Evolutionary conservation across 2,113 vertebrate genomes (phyloP).

Genomic region (Tricholaema leucomelas): DNA sequence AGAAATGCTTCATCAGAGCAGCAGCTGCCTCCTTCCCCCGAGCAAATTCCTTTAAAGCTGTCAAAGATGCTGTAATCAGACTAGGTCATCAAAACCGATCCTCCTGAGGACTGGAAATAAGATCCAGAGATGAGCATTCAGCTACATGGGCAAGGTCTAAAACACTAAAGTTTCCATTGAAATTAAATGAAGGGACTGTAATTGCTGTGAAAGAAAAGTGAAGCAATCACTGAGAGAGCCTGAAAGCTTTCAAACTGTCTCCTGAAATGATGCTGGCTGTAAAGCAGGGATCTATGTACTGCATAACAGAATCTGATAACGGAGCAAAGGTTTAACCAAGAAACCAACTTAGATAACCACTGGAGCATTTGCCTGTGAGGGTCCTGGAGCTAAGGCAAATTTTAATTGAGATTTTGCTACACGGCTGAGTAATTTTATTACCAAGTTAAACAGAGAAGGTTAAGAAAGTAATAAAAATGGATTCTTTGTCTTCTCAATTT

Average conservation of each 20-base stretch:
- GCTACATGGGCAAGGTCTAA: constrained; percentile 59
- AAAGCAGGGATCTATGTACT: constrained; percentile 17
- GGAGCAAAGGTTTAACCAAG: constrained; percentile 11
- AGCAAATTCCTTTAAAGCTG: constrained; percentile 81
- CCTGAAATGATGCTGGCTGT: not conserved
- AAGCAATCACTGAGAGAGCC: constrained; percentile 38
- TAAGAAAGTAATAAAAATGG: constrained; percentile 47
- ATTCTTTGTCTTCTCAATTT: constrained; percentile 8
- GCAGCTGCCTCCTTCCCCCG: constrained; percentile 75
- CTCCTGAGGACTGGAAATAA: constrained; percentile 70
- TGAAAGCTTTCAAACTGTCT: constrained; percentile 4
- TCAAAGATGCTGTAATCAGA: constrained; percentile 80
- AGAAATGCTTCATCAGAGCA: constrained; percentile 77
- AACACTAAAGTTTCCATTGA: constrained; percentile 69
- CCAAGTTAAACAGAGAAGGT: constrained; percentile 33
- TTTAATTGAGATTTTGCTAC: constrained; percentile 31
- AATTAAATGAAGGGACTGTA: constrained; percentile 67
- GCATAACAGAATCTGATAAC: constrained; percentile 26
- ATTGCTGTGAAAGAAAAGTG: constrained; percentile 44
- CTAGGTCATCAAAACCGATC: constrained; percentile 59
- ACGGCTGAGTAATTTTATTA: constrained; percentile 56
- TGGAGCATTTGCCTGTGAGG: not conserved
- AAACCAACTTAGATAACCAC: not conserved
- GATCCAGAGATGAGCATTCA: constrained; percentile 68
- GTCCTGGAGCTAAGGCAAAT: constrained; percentile 12